Conservation (phyloP, 2,113 vertebrate genomes). For the Micromys minutus region DNA sequence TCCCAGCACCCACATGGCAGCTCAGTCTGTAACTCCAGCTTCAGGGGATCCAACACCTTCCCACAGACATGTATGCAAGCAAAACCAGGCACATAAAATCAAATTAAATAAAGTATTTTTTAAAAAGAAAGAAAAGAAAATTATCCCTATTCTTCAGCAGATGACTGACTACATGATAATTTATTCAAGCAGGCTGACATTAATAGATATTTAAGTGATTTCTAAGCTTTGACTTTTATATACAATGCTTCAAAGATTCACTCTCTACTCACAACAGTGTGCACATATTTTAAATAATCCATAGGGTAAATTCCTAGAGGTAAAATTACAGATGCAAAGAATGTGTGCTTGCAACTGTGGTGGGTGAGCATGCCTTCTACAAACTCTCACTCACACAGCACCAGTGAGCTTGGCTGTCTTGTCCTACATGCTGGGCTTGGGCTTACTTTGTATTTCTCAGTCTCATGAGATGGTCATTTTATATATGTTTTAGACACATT, state of each 20-base stretch:
- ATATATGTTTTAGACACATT: background rate
- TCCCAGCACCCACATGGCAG: no score
- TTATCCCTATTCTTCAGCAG: background rate
- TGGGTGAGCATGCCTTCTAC: background rate
- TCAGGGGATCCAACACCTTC: no score
- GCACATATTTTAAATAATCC: background rate
- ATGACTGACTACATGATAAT: background rate
- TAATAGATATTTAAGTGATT: background rate
- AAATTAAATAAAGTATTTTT: no score
- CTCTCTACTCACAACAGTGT: background rate
- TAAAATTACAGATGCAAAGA: constrained; percentile 38
- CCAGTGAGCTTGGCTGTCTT: background rate
- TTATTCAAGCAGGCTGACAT: background rate
- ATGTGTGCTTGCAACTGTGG: background rate
- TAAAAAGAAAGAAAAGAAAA: background rate
- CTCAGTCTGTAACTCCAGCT: no score
- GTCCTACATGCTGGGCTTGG: background rate
- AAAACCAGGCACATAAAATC: no score
- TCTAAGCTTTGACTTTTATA: background rate
- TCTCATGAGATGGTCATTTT: background rate
- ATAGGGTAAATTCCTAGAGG: constrained; percentile 21
- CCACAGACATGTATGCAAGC: no score
- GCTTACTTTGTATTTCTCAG: background rate
- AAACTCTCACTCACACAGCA: no score
- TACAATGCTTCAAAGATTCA: constrained; percentile 20